Conservation (phyloP, 1,140 invertebrate genomes). For the Leptinotarsa undecemlineata region DNA sequence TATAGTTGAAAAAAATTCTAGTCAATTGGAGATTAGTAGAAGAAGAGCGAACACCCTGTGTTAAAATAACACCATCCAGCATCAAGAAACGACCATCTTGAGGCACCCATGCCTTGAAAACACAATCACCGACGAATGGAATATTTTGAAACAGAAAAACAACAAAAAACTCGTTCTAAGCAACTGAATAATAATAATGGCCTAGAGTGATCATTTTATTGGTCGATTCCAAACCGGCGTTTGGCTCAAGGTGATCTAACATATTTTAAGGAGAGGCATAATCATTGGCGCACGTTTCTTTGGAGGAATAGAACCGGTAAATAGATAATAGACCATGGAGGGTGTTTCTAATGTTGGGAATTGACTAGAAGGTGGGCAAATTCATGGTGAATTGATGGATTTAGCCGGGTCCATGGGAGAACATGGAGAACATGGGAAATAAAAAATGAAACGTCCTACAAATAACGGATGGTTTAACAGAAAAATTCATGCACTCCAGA, state of each 20-base stretch:
- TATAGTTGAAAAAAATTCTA: no score
- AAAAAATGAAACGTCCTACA: no score
- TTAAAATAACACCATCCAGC: neutral
- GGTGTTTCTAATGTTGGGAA: no score
- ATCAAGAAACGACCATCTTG: neutral
- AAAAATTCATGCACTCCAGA: no score
- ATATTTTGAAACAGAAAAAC: slow-evolving; percentile 15
- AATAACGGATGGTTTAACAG: no score
- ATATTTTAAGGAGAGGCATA: slow-evolving; percentile 48
- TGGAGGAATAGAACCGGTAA: neutral
- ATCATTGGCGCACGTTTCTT: neutral
- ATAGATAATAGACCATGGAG: no score
- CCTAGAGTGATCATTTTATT: slow-evolving; percentile 48
- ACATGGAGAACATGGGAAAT: no score
- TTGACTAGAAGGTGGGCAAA: no score
- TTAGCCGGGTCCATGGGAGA: no score
- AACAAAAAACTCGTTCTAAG: slow-evolving; percentile 40
- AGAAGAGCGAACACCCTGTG: no score
- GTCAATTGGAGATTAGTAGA: no score
- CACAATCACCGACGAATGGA: slow-evolving; percentile 18
- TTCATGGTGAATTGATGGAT: no score
- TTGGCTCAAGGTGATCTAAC: slow-evolving; percentile 48
- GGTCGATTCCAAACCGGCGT: slow-evolving; percentile 40
- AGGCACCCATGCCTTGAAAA: neutral
- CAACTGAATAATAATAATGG: slow-evolving; percentile 44